Evolutionary conservation across 1,140 invertebrate genomes (phyloP), one percentile per base, ranked within the genome.

Genomic region (Megalonaias nervosa): DNA sequence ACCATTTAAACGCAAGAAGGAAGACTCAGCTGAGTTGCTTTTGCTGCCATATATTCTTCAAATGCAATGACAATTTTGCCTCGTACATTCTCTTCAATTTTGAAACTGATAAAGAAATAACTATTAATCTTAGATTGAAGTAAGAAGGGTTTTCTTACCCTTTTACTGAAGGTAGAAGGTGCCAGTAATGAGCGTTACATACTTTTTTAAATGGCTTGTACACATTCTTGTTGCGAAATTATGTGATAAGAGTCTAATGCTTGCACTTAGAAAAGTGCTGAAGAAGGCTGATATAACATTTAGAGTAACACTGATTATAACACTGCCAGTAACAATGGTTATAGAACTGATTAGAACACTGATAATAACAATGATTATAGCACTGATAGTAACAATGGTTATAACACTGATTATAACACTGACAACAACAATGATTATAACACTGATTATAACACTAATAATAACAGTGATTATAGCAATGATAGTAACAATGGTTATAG

Each of bases 331-430:
- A n/a, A 62, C 62, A n/a, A 65, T 74, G 38, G 6, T 74, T 2
- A 72, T 62, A 19, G 61, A 26, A 21, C 21, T 72, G 38, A 62
- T 72, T 23, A 55, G 65, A n/a, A 72, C 48, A 21, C 21, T 62
- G 16, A 5, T 56, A 21, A 56, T 72, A n/a, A 62, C 62, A n/a
- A 65, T 74, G 38, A 62, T 74, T 2, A 72, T 62, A n/a, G 5
- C 5, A n/a, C 64, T 72, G 3, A 72, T 72, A 2, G 62, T 62
- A n/a, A 62, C 48, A n/a, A 5, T 72, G 2, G 48, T 72, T 2
- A 62, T 72, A n/a, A 72, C 62, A n/a, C 65, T 72, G 23, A 57
- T 4, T 14, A 57, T 57, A 16, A 11, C 69, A n/a, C 62, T 74
- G 62, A 72, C 9, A 19, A 3, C 4, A 15, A 74, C 48, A 26